phyloP scores from a whole-genome alignment of 1,140 invertebrate genomes.

The Drosophila bifasciata region DNA sequence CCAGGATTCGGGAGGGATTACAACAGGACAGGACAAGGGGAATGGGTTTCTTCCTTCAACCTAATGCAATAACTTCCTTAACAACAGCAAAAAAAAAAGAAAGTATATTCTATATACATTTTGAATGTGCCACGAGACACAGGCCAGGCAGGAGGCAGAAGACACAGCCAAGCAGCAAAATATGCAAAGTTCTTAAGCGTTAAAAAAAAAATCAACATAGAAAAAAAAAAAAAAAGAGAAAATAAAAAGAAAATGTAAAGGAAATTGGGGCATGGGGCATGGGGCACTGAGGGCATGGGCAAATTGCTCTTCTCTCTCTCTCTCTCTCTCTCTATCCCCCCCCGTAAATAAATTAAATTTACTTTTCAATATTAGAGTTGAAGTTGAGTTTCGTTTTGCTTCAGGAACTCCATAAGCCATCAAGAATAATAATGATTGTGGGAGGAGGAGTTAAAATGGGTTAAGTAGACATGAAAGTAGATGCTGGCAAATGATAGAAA shows the following conservation, averaged over 20 bases:
- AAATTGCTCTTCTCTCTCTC: constrained; percentile 32
- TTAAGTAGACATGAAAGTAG: neutral
- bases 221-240: constrained; percentile 24
- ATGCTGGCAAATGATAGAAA: neutral
- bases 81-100: constrained; percentile 40
- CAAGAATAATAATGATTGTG: neutral
- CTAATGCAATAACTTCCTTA: constrained; percentile 72
- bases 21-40: constrained; percentile 29
- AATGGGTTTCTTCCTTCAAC: constrained; percentile 15
- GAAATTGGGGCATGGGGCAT: constrained; percentile 6
- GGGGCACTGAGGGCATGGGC: neutral
- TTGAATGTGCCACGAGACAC: constrained; percentile 50
- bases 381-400: constrained; percentile 15
- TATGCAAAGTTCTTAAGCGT: constrained; percentile 70
- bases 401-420: neutral
- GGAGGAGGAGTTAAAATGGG: too few relatives aligned
- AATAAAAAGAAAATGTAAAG: constrained; percentile 14
- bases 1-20: constrained; percentile 27
- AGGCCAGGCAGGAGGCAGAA: constrained; percentile 7
- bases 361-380: constrained; percentile 56
- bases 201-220: constrained; percentile 13
- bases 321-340: constrained; percentile 9
- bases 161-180: constrained; percentile 31
- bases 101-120: constrained; percentile 70
- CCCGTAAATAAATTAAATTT: constrained; percentile 60